phyloP scores from a whole-genome alignment of 2,113 vertebrate species.

The Bubo blakistoni region DNA sequence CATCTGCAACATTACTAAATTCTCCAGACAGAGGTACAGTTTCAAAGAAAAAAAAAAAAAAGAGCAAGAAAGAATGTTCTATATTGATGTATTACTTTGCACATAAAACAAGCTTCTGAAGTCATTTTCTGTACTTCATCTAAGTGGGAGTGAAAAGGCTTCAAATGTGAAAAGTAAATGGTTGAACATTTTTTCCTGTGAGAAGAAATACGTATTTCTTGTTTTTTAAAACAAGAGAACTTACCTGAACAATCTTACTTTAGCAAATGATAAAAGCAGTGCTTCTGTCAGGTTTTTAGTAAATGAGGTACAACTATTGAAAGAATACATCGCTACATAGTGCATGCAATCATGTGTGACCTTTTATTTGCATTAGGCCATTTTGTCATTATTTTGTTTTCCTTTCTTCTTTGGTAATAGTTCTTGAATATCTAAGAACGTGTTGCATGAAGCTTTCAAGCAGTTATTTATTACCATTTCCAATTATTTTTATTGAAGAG shows the following conservation, averaged over 20 bases:
- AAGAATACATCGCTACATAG: slow-evolving; percentile 52
- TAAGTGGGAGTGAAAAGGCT: slow-evolving; percentile 71
- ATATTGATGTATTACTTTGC: slow-evolving; percentile 57
- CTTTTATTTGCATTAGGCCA: slow-evolving; percentile 47
- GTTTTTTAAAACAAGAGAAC: slow-evolving; percentile 54
- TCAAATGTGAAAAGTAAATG: slow-evolving; percentile 69
- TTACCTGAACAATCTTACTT: slow-evolving; percentile 49
- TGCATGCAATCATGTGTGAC: slow-evolving; percentile 57
- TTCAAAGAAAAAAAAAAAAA: slow-evolving; percentile 38
- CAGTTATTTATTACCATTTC: slow-evolving; percentile 10
- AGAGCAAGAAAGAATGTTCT: slow-evolving; percentile 67
- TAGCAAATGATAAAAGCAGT: slow-evolving; percentile 63
- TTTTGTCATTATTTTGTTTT: slow-evolving; percentile 33
- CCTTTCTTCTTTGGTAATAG: slow-evolving; percentile 28
- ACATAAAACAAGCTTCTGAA: slow-evolving; percentile 71
- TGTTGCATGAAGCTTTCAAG: slow-evolving; percentile 38
- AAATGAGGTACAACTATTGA: slow-evolving; percentile 66
- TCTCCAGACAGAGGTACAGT: slow-evolving; percentile 97
- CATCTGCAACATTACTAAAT: slow-evolving; percentile 96
- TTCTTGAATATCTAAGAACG: slow-evolving; percentile 28
- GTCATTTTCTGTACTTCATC: slow-evolving; percentile 71
- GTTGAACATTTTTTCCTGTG: slow-evolving; percentile 68
- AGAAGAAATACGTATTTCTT: slow-evolving; percentile 20
- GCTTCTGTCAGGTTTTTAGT: slow-evolving; percentile 78
- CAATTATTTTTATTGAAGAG: slow-evolving; percentile 18